Percentiles rank a stretch among this genome's conserved stretches.
phyloP scores from a whole-genome alignment of 2,113 vertebrate species.

The Martes martes region DNA sequence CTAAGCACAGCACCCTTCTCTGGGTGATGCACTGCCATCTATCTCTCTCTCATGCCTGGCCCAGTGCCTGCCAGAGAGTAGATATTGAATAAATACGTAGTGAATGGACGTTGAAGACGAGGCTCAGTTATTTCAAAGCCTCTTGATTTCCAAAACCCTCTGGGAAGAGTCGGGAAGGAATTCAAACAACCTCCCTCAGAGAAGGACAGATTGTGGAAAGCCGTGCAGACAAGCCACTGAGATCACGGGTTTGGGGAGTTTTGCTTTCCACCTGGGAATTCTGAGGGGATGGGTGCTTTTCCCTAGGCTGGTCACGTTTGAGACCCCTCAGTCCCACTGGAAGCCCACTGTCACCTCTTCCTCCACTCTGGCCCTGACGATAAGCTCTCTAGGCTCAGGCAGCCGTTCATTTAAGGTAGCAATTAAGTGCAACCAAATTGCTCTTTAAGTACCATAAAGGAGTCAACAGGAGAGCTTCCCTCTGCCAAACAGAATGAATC shows the following conservation, averaged over 20 bases:
- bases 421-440: conserved; percentile 44
- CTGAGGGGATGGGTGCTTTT: background rate
- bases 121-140: background rate
- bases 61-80: background rate
- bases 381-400: background rate
- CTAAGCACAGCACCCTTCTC: background rate
- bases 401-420: conserved; percentile 48
- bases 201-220: background rate
- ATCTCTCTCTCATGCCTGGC: background rate
- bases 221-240: background rate
- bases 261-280: background rate
- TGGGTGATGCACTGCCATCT: background rate
- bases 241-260: background rate
- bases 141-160: background rate
- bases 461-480: conserved; percentile 36
- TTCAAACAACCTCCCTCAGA: background rate
- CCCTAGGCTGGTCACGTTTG: background rate
- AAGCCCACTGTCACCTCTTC: background rate
- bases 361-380: background rate
- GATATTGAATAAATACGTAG: background rate
- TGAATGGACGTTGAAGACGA: background rate
- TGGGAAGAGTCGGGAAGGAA: background rate
- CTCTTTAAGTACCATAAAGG: conserved; percentile 48
- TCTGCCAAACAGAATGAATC: conserved; percentile 49
- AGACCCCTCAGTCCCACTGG: background rate